A percentile compares a stretch with the other conserved stretches of the same genome.
Evolutionary conservation across 2,797 vertebrate genomes (phyloP).

Genomic region (Cyprinodon diabolis): DNA sequence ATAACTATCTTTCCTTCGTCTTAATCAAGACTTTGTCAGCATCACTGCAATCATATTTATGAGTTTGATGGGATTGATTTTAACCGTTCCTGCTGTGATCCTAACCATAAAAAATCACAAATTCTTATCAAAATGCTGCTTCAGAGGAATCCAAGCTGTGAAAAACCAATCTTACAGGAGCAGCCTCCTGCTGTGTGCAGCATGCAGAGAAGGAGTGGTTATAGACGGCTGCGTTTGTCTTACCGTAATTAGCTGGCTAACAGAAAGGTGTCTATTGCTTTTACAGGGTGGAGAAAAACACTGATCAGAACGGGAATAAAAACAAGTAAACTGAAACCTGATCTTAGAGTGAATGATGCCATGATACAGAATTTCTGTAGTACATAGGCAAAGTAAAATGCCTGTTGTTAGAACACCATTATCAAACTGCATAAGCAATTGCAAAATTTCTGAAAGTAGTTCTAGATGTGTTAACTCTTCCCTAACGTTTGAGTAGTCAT

Average conservation of each 20-base stretch:
- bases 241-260: background rate
- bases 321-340: background rate
- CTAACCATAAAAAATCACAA: background rate
- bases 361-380: slow-evolving; percentile 7
- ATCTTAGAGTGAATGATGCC: background rate
- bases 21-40: background rate
- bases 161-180: slow-evolving; percentile 3
- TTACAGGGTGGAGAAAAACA: background rate
- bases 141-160: slow-evolving; percentile 1
- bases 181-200: background rate
- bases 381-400: slow-evolving; percentile 31
- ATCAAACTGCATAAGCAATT: slow-evolving; percentile 20
- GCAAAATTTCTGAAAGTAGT: background rate
- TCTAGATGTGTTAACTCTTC: background rate
- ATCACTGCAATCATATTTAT: background rate
- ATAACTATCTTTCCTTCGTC: background rate
- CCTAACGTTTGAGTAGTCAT: too few relatives aligned
- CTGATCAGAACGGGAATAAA: background rate
- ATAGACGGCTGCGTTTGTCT: background rate
- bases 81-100: background rate
- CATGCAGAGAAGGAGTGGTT: background rate
- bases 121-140: background rate
- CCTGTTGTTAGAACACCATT: slow-evolving; percentile 11
- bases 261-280: background rate
- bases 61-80: background rate